Base-by-base conservation (phyloP, 2,888 invertebrate species). In the Acleris literana region DNA sequence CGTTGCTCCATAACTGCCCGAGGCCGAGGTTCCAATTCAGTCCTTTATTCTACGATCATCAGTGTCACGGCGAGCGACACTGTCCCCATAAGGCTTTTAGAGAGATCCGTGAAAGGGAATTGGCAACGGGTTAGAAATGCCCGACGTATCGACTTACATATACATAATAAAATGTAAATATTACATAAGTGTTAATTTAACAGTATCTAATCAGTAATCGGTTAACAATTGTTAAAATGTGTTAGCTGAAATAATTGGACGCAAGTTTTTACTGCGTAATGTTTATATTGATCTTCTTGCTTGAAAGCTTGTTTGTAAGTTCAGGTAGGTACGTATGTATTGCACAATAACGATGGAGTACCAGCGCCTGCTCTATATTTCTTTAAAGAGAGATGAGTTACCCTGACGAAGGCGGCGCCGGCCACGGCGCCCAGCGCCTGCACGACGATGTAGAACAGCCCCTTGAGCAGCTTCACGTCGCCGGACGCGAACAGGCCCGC, bases 371-470 rank as follows among this genome's bases (percentile, higher is more conserved):
- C 33, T 33, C 3, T 33, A 11, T 11, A 3, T 1, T 3, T 33
- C 3, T 2, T 33, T 11, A 29, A 7, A 29, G 9, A 9, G 33
- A 0, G 0, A 1, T 4, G 11, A 75, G 85, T 87, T 84, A 96
- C 96, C 90, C 94, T 95, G 64, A 97, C 92, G 68, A 96, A 93
- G 2, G 95, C 96, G 17, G 97, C 96, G 57, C 97, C 97, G 17
- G 96, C 95, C 49, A 97, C 94, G 3, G 96, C 97, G 0, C 98
- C 98, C 18, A 96, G 84, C 70, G 95, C 94, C 85, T 98, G 98
- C 11, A 95, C 96, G 22, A 96, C 86, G 60, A 98, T 94, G 90
- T 98, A 98, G 77, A 97, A 94, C 17, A 96, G 57, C 0, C 95
- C 96, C 82, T 97, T 95, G 55, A 98, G 86, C 33, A 98, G 90